Evolutionary conservation across 2,888 invertebrate genomes (phyloP).

Genomic region (Ophioninae sp.): DNA sequence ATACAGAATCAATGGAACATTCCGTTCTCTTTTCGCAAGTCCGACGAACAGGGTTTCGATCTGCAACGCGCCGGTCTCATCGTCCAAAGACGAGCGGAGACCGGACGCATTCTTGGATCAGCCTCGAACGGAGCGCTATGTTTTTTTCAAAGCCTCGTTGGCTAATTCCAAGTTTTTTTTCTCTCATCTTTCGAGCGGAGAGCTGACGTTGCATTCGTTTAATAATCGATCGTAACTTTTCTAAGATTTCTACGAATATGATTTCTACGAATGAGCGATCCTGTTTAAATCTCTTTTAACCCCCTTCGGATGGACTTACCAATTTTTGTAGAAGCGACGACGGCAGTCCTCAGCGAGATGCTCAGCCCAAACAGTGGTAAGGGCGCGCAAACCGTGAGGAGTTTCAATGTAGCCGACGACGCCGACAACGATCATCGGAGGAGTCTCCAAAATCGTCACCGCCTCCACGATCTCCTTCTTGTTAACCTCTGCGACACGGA

Average conservation of each 20-base stretch:
- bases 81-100: constrained; percentile 77
- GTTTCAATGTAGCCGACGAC: constrained; percentile 99
- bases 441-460: constrained; percentile 98
- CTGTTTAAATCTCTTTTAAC: background rate
- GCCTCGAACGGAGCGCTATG: constrained; percentile 64
- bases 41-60: constrained; percentile 48
- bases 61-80: constrained; percentile 78
- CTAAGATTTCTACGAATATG: constrained; percentile 3
- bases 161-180: constrained; percentile 72
- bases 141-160: constrained; percentile 65
- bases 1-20: constrained; percentile 71
- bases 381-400: constrained; percentile 96
- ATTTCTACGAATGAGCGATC: background rate
- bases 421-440: constrained; percentile 98
- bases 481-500: constrained; percentile 90
- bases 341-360: constrained; percentile 99
- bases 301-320: constrained; percentile 85
- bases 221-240: constrained; percentile 43
- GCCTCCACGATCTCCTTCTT: constrained; percentile 99
- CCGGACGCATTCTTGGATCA: constrained; percentile 74
- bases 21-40: constrained; percentile 66
- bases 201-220: constrained; percentile 72
- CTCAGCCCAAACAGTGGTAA: constrained; percentile 99
- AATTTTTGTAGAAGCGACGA: constrained; percentile 99
- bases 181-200: constrained; percentile 80